Base-by-base conservation (phyloP, 2,113 vertebrate species). In the Apteryx mantelli region DNA sequence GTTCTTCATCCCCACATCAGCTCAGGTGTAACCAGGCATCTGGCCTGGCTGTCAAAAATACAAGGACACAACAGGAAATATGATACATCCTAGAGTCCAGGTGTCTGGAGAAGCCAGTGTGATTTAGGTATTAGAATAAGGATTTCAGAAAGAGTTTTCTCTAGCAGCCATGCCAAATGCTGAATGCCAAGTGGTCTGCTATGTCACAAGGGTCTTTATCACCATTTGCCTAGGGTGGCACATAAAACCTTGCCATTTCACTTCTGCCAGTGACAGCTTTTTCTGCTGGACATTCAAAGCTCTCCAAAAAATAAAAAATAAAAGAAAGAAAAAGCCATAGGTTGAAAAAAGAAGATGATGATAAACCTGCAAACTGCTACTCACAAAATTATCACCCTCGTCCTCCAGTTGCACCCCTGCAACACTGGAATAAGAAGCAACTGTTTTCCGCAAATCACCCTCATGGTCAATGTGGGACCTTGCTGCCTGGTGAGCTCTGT, bases 71-170 rank as follows among this genome's bases (percentile, higher is more conserved):
- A 36, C 3, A 50, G 22, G 16, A 83, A 74, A 77, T 8, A 8
- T 0, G 2, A 44, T 64, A 20, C 19, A 50, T 71, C 4, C 0
- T 3, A 3, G 4, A 75, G 44, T 7, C 15, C 40, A n/a, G 7
- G 13, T 58, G 38, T 7, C 38, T 76, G 18, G 28, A 88, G 56
- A 63, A 15, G 2, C 4, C 69, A 5, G 1, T 84, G 9, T 75
- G 8, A 82, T 79, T 69, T 46, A 53, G 5, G 2, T 44, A n/a
- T 48, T 82, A 65, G 25, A 81, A 81, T 19, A 14, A 76, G 22
- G 7, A 64, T 68, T 86, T 93, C 34, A 63, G 52, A 38, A 50
- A 42, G 69, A 32, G 6, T 38, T 88, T 74, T 88, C 18, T 38
- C 20, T 55, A 42, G 21, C 83, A 90, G 2, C 8, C 22, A 22